Base-by-base conservation (phyloP, 1,140 invertebrate species). In the Euglossa dilemma region DNA sequence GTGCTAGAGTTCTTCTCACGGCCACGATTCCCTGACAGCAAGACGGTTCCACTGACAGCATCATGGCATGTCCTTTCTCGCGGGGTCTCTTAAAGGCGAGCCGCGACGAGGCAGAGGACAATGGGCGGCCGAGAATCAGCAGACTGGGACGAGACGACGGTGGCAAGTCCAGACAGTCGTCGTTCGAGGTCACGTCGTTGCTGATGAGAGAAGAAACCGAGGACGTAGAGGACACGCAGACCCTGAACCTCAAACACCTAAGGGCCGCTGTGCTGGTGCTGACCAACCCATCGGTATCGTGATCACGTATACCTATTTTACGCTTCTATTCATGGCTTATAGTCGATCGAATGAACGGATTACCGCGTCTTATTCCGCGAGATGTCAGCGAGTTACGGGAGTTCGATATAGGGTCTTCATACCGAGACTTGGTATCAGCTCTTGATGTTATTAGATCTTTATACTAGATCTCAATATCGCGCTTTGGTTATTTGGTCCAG, bases 161-260 rank as follows among this genome's bases (percentile, higher is more conserved):
- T 86, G 83, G 84, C 79, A 94, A 90, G 84, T 87, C 91, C 0
- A 92, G 94, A 80, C 95, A 95, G 84, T 92, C 94, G 8, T 95
- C 95, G 2, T 86, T 95, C 25, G 94, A 95, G 75, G 94, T 95
- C 50, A 88, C 92, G n/a, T 92, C 93, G 5, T 92, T 93, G 12
- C 77, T 93, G 23, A 82, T 93, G 23, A 90, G 91, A n/a, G 92
- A 93, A 56, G 94, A 95, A 23, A 90, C 93, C 66, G 93, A 94
- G 14, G 95, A 95, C 28, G 91, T 91, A 56, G 95, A 95, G 63
- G 94, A 95, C 79, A 94, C 92, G 23, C 94, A 95, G 83, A 95
- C 95, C 14, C 91, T 96, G 47, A 96, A 95, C 86, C 92, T 95
- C 64, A 95, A 95, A 87, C 95, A 95, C 75, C 89, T 96, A 28